phyloP scores from a whole-genome alignment of 2,113 vertebrate species.

The Poeciliopsis turrubarensis region DNA sequence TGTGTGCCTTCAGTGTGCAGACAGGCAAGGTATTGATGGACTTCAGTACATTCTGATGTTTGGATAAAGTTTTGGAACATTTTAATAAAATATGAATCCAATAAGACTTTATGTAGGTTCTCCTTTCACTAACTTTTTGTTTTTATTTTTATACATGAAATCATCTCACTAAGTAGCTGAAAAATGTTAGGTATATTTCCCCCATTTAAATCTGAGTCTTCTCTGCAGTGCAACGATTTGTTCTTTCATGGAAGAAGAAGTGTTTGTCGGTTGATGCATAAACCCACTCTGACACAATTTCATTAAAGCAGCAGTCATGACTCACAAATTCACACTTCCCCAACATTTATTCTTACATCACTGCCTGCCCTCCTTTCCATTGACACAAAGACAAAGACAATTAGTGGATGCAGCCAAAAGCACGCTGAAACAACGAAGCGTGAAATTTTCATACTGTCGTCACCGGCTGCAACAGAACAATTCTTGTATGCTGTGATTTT shows the following conservation, averaged over 20 bases:
- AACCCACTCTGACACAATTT: not conserved
- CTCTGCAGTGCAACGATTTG: not conserved
- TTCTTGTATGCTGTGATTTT: not conserved
- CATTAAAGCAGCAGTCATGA: conserved; percentile 13
- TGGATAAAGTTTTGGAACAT: conserved; percentile 27
- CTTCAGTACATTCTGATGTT: conserved; percentile 55
- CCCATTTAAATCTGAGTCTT: not conserved
- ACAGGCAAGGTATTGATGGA: conserved; percentile 69
- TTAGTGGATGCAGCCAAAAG: not conserved
- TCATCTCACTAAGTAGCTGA: not conserved
- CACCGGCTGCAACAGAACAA: not conserved
- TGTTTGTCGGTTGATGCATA: not conserved
- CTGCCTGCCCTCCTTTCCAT: not conserved
- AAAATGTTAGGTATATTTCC: conserved; percentile 6
- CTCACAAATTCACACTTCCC: not conserved
- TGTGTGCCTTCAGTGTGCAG: conserved; percentile 37
- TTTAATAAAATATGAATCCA: conserved; percentile 55
- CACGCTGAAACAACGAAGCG: not conserved
- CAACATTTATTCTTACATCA: conserved; percentile 3
- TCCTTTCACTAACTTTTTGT: conserved; percentile 10
- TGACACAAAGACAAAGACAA: conserved; percentile 13
- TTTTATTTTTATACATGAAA: conserved; percentile 4
- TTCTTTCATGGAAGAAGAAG: not conserved
- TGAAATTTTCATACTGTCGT: not conserved
- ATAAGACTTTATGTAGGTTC: conserved; percentile 13